These are phyloP conservation scores for Falcaria lacertinaria DNA, from an alignment of 2,888 invertebrate species.

Conservation along the genomic window DNA sequence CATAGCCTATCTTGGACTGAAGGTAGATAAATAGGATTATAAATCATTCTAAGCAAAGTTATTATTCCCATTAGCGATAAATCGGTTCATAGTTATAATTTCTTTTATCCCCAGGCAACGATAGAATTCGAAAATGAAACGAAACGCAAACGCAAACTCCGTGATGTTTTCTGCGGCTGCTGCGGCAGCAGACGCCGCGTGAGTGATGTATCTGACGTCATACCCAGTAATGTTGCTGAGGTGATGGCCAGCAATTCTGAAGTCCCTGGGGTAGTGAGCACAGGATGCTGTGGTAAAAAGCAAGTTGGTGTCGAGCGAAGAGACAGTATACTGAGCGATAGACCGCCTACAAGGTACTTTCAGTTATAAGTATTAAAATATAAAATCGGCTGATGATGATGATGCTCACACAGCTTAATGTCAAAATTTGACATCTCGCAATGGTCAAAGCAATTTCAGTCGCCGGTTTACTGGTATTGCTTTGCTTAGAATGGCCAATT, in stretches of 20 bases:
- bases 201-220: constrained; percentile 37
- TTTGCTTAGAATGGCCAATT: no score
- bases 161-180: constrained; percentile 63
- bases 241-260: constrained; percentile 26
- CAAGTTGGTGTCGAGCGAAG: constrained; percentile 65
- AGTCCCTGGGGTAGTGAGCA: constrained; percentile 40
- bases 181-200: constrained; percentile 48
- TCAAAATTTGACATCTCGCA: no score
- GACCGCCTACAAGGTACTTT: constrained; percentile 58
- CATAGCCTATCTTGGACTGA: no score
- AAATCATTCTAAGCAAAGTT: no score
- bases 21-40: no score
- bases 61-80: no score
- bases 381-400: no score
- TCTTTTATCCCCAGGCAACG: constrained; percentile 37
- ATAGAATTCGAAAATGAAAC: constrained; percentile 69
- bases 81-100: no score
- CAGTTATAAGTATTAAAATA: no score
- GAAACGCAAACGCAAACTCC: constrained; percentile 66
- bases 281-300: constrained; percentile 66
- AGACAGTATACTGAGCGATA: constrained; percentile 77
- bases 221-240: constrained; percentile 28
- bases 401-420: no score
- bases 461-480: no score
- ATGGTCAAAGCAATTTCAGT: no score